A percentile compares a stretch with the other conserved stretches of the same genome.
Evolutionary conservation across 1,140 invertebrate genomes (phyloP).

Genomic region (Neodiprion fabricii): DNA sequence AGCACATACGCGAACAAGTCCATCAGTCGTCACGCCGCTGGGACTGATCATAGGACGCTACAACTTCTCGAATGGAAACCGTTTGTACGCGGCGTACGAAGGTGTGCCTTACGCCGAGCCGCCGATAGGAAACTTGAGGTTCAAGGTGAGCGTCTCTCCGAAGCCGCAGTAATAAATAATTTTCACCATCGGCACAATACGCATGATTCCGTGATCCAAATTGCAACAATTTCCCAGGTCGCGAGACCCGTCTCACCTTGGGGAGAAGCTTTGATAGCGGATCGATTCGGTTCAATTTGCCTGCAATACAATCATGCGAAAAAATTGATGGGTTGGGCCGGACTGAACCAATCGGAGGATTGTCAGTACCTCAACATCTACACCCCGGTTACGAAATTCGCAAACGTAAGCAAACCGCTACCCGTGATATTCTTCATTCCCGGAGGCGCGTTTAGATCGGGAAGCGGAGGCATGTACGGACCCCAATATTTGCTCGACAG

Average conservation of each 20-base stretch:
- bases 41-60: not conserved
- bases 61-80: not conserved
- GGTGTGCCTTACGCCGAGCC: slow-evolving; percentile 87
- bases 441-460: slow-evolving; percentile 56
- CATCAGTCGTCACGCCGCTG: not conserved
- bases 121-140: slow-evolving; percentile 79
- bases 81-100: slow-evolving; percentile 75
- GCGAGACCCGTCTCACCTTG: not conserved
- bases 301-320: slow-evolving; percentile 65
- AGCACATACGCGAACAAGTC: not conserved
- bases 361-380: slow-evolving; percentile 76
- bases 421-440: slow-evolving; percentile 52
- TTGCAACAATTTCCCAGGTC: not conserved
- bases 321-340: no score
- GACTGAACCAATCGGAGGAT: slow-evolving; percentile 68
- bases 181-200: not conserved
- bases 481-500: slow-evolving; percentile 54
- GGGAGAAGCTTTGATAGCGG: slow-evolving; percentile 68
- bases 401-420: not conserved
- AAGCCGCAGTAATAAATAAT: not conserved
- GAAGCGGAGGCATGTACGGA: slow-evolving; percentile 29
- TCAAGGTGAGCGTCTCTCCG: slow-evolving; percentile 66
- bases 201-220: not conserved
- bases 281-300: slow-evolving; percentile 86
- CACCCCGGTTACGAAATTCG: slow-evolving; percentile 45